Conservation (phyloP, 2,888 invertebrate species). For the Amphipoea lucens region DNA sequence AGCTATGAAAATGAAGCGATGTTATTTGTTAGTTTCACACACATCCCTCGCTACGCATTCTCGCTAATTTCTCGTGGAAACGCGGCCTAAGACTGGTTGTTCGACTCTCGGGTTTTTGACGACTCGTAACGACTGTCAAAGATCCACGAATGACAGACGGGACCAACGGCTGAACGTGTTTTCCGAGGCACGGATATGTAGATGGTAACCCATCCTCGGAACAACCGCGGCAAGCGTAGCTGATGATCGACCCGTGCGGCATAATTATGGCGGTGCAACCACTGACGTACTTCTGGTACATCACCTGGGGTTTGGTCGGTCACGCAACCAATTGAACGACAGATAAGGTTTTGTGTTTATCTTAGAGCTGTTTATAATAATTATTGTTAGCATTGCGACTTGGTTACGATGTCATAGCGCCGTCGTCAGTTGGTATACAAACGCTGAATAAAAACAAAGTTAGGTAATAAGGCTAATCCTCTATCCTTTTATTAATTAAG, state of each 20-base stretch:
- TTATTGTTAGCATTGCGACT: neutral
- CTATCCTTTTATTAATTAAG: slow-evolving; percentile 51
- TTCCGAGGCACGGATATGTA: neutral
- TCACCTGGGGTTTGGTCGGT: too few species aligned
- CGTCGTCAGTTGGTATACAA: neutral
- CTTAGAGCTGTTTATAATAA: neutral
- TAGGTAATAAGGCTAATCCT: slow-evolving; percentile 17
- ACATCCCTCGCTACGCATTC: too few species aligned
- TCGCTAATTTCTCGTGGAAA: too few species aligned
- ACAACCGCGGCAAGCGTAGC: neutral
- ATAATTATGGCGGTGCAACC: neutral
- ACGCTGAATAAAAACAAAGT: slow-evolving; percentile 1
- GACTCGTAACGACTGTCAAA: neutral
- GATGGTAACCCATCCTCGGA: neutral
- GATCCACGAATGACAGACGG: neutral
- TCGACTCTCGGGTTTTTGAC: neutral
- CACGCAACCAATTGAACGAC: neutral
- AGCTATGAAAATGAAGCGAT: too few species aligned
- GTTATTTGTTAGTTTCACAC: too few species aligned
- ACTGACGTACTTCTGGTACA: neutral
- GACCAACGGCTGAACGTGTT: too few species aligned
- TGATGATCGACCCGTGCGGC: neutral
- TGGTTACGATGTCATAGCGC: too few species aligned
- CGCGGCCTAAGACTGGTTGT: neutral
- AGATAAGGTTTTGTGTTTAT: neutral